Conservation (phyloP, 2,888 invertebrate species). For the Mermis nigrescens region DNA sequence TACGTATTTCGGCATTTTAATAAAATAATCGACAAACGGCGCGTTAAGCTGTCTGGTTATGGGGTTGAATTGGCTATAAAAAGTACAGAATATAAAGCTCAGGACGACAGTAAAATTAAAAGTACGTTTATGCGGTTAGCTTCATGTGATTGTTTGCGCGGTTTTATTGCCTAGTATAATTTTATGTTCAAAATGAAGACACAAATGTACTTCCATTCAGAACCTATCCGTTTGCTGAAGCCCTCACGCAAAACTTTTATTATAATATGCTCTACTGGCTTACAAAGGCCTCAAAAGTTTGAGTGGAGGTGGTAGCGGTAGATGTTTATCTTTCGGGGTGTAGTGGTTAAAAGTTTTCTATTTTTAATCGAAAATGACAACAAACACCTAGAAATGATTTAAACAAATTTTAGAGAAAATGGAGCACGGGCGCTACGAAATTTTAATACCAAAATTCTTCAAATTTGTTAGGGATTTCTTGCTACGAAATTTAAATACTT, state of each 20-base stretch:
- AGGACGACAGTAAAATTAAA: slow-evolving; percentile 55
- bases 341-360: too few relatives aligned
- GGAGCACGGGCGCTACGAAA: too few relatives aligned
- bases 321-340: too few relatives aligned
- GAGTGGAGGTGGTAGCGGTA: too few relatives aligned
- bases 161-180: neutral
- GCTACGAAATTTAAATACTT: too few relatives aligned
- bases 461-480: too few relatives aligned
- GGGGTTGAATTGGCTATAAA: slow-evolving; percentile 95
- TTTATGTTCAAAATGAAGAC: neutral
- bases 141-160: neutral
- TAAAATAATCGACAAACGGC: slow-evolving; percentile 41
- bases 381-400: too few relatives aligned
- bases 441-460: too few relatives aligned
- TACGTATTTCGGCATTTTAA: slow-evolving; percentile 74
- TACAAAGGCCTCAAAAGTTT: too few relatives aligned
- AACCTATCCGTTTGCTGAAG: neutral
- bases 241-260: neutral
- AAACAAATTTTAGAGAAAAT: too few relatives aligned
- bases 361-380: too few relatives aligned
- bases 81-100: slow-evolving; percentile 80
- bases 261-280: too few relatives aligned
- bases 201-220: neutral
- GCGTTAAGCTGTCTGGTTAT: slow-evolving; percentile 72
- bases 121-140: slow-evolving; percentile 21